Conservation (phyloP, 1,140 invertebrate genomes). For the Zaprionus ghesquierei region DNA sequence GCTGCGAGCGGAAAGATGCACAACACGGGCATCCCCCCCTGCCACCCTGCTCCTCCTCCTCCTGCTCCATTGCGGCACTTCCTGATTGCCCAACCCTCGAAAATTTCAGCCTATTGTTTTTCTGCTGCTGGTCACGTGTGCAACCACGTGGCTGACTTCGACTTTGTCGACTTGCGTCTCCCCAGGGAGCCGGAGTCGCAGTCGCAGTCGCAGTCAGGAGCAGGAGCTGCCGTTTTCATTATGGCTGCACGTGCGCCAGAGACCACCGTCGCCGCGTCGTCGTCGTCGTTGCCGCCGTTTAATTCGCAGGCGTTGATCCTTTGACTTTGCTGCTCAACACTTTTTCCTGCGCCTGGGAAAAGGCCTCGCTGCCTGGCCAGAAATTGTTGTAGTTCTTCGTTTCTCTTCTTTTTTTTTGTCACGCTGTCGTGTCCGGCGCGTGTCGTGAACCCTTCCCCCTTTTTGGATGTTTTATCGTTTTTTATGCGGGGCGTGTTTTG, state of each 20-base stretch:
- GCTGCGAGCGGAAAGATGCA: conserved; percentile 71
- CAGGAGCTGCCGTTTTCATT: conserved; percentile 60
- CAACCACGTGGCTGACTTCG: conserved; percentile 63
- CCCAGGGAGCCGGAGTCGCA: conserved; percentile 40
- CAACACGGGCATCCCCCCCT: conserved; percentile 6
- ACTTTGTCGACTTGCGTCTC: conserved; percentile 22
- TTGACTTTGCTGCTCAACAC: conserved; percentile 77
- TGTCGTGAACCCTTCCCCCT: conserved; percentile 23
- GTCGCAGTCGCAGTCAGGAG: no score
- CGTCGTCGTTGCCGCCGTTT: conserved; percentile 17
- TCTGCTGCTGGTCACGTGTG: conserved; percentile 45
- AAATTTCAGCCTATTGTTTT: conserved; percentile 68
- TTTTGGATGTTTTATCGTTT: conserved; percentile 35
- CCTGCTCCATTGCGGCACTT: conserved; percentile 13
- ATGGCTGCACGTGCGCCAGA: conserved; percentile 60
- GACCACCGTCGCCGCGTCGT: background rate
- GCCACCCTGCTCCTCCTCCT: conserved; percentile 3
- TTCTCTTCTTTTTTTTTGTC: conserved; percentile 51
- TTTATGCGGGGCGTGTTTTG: conserved; percentile 77
- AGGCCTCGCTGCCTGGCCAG: conserved; percentile 18
- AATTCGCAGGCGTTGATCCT: conserved; percentile 76
- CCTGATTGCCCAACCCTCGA: conserved; percentile 66
- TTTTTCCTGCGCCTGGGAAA: conserved; percentile 72
- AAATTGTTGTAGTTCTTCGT: conserved; percentile 22
- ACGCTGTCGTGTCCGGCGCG: conserved; percentile 68